Evolutionary conservation across 2,113 vertebrate species (phyloP).

Genomic region (Nesoenas mayeri): DNA sequence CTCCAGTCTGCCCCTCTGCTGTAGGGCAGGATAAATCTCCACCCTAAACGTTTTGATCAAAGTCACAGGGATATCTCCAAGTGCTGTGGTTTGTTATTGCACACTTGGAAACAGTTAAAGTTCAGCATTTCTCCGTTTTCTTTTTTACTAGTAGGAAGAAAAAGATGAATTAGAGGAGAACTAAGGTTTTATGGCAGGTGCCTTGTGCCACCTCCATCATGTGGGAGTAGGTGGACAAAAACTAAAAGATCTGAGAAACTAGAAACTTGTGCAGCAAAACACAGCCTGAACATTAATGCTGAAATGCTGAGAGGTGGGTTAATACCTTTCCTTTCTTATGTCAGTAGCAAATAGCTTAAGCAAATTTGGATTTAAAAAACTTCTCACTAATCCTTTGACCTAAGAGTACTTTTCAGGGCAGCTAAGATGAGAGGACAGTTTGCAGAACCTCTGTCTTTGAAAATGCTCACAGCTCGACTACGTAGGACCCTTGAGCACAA

Average conservation of each 20-base stretch:
- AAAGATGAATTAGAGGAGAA: neutral
- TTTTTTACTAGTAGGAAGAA: neutral
- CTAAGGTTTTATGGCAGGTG: neutral
- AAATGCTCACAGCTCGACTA: neutral
- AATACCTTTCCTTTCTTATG: neutral
- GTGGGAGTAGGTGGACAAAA: neutral
- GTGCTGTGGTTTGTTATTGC: neutral
- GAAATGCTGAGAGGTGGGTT: neutral
- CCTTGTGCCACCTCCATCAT: neutral
- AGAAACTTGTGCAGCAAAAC: neutral
- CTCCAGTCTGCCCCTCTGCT: neutral
- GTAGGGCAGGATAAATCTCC: neutral
- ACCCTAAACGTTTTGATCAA: neutral
- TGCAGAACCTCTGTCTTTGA: neutral
- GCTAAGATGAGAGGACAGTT: neutral
- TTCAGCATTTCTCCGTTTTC: neutral
- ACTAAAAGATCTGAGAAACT: neutral
- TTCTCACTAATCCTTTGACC: neutral
- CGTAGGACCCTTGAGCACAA: neutral
- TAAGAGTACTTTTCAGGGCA: neutral
- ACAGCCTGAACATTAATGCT: neutral
- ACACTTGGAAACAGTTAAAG: neutral
- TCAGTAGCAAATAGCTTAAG: neutral
- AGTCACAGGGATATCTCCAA: neutral
- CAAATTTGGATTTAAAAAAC: neutral